These are phyloP conservation scores for Sceloporus undulatus DNA, from an alignment of 2,113 vertebrate genomes.

Conservation along the genomic window DNA sequence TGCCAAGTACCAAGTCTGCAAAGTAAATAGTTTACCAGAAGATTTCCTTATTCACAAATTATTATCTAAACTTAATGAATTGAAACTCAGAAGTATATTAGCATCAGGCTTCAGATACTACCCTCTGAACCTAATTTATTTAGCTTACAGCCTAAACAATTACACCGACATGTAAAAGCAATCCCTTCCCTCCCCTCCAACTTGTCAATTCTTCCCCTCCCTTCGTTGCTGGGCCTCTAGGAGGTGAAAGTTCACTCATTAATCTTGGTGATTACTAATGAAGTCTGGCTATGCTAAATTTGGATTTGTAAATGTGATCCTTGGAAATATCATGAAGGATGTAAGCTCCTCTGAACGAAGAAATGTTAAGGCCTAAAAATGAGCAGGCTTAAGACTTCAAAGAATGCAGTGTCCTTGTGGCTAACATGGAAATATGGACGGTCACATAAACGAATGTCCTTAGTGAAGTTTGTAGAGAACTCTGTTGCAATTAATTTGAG, in stretches of 20 bases:
- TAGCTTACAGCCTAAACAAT: slow-evolving; percentile 79
- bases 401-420: slow-evolving; percentile 54
- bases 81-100: slow-evolving; percentile 78
- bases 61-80: slow-evolving; percentile 77
- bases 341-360: slow-evolving; percentile 60
- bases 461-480: neutral
- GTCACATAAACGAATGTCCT: slow-evolving; percentile 53
- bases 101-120: slow-evolving; percentile 71
- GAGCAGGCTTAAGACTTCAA: slow-evolving; percentile 64
- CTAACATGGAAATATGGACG: slow-evolving; percentile 60
- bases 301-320: slow-evolving; percentile 60
- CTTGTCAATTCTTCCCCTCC: slow-evolving; percentile 61
- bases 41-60: slow-evolving; percentile 65
- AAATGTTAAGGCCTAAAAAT: slow-evolving; percentile 66
- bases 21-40: slow-evolving; percentile 64
- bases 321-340: slow-evolving; percentile 59
- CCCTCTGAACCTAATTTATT: slow-evolving; percentile 75
- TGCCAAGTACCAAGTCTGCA: neutral
- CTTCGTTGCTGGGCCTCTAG: slow-evolving; percentile 58
- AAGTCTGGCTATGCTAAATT: slow-evolving; percentile 64
- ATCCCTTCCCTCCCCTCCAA: slow-evolving; percentile 68
- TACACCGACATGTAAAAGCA: slow-evolving; percentile 75
- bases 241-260: slow-evolving; percentile 63
- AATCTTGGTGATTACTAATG: slow-evolving; percentile 48
- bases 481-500: slow-evolving; percentile 57